A percentile compares a stretch with the other conserved stretches of the same genome.
Evolutionary conservation across 2,113 vertebrate genomes (phyloP).

Genomic region (Bujurquina vittata): DNA sequence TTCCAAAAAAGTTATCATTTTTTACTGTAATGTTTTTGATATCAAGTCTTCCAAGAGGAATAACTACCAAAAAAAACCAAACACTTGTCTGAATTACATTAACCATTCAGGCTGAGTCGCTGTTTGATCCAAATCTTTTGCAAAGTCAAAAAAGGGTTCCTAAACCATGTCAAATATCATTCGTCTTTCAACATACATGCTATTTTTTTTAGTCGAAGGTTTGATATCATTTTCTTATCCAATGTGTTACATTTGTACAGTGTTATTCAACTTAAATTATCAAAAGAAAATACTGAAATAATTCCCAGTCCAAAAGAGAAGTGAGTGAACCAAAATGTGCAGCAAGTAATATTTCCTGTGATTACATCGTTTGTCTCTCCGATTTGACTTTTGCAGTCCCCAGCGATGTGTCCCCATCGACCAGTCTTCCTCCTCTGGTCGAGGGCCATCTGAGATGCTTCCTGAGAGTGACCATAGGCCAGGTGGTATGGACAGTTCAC

Average conservation of each 20-base stretch:
- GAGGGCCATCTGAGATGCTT: slow-evolving; percentile 91
- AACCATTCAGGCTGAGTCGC: no score
- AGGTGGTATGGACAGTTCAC: slow-evolving; percentile 83
- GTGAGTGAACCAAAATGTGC: no score
- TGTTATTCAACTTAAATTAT: not conserved
- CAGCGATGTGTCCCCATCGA: slow-evolving; percentile 83
- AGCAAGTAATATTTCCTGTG: not conserved
- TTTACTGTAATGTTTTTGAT: not conserved
- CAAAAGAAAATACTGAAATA: not conserved
- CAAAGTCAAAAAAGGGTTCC: no score
- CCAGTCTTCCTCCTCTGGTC: slow-evolving; percentile 91
- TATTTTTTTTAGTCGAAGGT: not conserved
- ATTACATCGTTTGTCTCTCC: not conserved
- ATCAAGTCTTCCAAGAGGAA: no score
- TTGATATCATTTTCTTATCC: not conserved
- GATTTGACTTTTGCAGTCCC: slow-evolving; percentile 68
- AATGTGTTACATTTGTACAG: not conserved
- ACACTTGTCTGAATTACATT: no score
- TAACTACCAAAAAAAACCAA: no score
- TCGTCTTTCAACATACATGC: not conserved
- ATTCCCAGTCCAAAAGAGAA: no score
- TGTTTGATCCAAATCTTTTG: no score
- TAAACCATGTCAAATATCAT: no score
- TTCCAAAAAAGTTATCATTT: not conserved
- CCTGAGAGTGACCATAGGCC: slow-evolving; percentile 84